These are phyloP conservation scores for Orchesellides sinensis DNA, from an alignment of 2,888 invertebrate genomes.

Conservation along the genomic window DNA sequence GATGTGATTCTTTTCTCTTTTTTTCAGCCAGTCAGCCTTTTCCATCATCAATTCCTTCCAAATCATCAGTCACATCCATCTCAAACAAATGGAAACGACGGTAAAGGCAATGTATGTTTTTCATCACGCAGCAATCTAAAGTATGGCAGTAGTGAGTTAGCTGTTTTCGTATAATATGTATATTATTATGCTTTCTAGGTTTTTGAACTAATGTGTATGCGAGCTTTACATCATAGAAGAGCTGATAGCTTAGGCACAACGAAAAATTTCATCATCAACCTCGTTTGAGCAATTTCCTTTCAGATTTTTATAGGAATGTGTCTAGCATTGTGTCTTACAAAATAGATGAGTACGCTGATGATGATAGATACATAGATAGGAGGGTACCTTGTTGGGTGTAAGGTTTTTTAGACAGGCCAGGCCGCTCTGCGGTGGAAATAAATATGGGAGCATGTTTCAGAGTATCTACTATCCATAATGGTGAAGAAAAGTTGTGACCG, in stretches of 20 bases:
- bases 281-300: neutral
- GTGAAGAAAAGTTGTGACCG: slow-evolving; percentile 15
- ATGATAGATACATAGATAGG: neutral
- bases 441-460: neutral
- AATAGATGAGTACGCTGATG: neutral
- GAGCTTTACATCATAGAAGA: no score
- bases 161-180: slow-evolving; percentile 31
- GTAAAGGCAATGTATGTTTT: slow-evolving; percentile 1
- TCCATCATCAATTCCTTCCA: slow-evolving; percentile 73
- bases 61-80: slow-evolving; percentile 72
- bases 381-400: neutral
- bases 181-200: neutral
- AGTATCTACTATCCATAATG: neutral
- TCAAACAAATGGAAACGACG: slow-evolving; percentile 52
- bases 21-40: slow-evolving; percentile 64
- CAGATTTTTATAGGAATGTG: neutral
- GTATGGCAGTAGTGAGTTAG: slow-evolving; percentile 28
- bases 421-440: neutral
- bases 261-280: neutral
- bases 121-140: slow-evolving; percentile 19
- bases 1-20: slow-evolving; percentile 42
- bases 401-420: no score
- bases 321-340: slow-evolving; percentile 1
- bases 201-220: no score
- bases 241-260: no score